Percentiles rank a stretch among this genome's conserved stretches.
Conservation (phyloP, 2,888 invertebrate genomes). For the Heliconius cydno region DNA sequence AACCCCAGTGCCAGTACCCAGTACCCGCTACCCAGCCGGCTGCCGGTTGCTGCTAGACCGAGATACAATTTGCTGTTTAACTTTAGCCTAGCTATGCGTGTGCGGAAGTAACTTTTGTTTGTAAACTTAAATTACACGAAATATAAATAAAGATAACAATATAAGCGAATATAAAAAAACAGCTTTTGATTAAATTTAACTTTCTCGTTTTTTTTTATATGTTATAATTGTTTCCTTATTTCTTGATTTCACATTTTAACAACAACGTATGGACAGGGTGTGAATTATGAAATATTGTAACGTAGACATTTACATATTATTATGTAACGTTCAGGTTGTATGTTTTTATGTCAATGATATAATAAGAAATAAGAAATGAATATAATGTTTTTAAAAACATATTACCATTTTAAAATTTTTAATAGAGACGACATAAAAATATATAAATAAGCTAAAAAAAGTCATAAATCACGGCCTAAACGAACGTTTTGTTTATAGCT, state of each 20-base stretch:
- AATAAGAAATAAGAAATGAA: background rate
- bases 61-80: constrained; percentile 32
- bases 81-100: constrained; percentile 3
- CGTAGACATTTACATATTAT: background rate
- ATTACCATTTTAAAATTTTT: background rate
- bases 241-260: constrained; percentile 4
- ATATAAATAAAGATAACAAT: constrained; percentile 21
- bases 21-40: background rate
- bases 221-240: constrained; percentile 18
- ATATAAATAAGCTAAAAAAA: background rate
- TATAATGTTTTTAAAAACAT: background rate
- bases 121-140: constrained; percentile 16
- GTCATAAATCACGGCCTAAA: constrained; percentile 35
- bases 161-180: background rate
- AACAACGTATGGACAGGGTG: background rate
- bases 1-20: constrained; percentile 22
- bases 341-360: background rate
- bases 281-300: background rate
- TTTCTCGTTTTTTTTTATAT: constrained; percentile 6
- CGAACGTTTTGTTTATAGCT: constrained; percentile 42
- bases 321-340: background rate
- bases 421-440: background rate
- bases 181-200: constrained; percentile 5
- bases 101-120: constrained; percentile 22
- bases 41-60: constrained; percentile 8